Conservation (phyloP, 2,888 invertebrate genomes). For the Oxytorus armatus region DNA sequence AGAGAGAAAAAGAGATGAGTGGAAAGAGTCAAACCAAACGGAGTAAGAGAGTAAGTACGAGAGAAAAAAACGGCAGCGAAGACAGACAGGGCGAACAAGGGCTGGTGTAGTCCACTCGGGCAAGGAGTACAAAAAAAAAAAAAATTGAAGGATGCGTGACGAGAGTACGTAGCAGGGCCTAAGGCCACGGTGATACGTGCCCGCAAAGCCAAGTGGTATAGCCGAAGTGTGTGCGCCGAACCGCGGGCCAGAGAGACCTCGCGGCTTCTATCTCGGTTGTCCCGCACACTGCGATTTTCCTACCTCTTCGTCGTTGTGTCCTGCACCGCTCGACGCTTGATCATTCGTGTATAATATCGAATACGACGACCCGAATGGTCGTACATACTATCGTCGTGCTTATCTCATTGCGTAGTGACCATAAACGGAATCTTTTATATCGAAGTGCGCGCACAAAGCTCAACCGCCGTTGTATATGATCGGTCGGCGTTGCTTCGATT, state of each 20-base stretch:
- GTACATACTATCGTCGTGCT: conserved; percentile 47
- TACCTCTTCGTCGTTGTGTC: conserved; percentile 13
- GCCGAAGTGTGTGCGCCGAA: conserved; percentile 53
- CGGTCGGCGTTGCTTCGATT: conserved; percentile 30
- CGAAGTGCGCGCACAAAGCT: conserved; percentile 35
- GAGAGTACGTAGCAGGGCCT: conserved; percentile 75
- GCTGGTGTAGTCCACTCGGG: conserved; percentile 43
- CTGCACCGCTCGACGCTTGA: conserved; percentile 39
- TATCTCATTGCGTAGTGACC: conserved; percentile 57
- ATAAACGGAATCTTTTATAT: conserved; percentile 53
- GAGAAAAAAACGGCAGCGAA: conserved; percentile 14
- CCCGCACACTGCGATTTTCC: not conserved
- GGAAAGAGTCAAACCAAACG: conserved; percentile 26
- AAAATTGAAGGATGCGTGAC: conserved; percentile 74
- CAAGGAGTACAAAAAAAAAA: conserved; percentile 39
- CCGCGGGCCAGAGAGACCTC: conserved; percentile 28
- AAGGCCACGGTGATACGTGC: conserved; percentile 75
- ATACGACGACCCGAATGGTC: conserved; percentile 43
- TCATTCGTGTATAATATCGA: conserved; percentile 64
- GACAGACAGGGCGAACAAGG: conserved; percentile 30
- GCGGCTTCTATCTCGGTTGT: conserved; percentile 48
- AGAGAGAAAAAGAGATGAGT: conserved; percentile 23
- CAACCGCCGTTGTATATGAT: conserved; percentile 35
- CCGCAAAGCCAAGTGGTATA: conserved; percentile 74
- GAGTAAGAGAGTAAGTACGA: conserved; percentile 21